phyloP scores from a whole-genome alignment of 2,888 invertebrate genomes.

The Phyllotreta striolata region DNA sequence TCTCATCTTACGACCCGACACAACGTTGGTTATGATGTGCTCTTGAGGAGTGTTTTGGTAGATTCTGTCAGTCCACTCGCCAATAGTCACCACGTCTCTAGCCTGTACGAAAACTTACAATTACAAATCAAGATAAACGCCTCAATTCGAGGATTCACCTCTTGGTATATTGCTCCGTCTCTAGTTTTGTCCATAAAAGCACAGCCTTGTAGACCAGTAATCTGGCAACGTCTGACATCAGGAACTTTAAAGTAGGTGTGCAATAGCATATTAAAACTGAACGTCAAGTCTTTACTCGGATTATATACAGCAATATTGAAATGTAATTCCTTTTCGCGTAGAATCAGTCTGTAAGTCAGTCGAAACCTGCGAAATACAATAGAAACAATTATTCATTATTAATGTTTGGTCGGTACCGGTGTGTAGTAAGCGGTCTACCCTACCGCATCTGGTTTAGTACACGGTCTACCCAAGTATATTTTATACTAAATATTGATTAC shows the following conservation, averaged over 20 bases:
- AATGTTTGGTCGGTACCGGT: too few species aligned
- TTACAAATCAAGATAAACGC: background rate
- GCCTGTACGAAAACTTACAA: slow-evolving; percentile 56
- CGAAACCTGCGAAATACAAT: slow-evolving; percentile 72
- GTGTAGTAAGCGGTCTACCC: too few species aligned
- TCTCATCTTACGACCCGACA: slow-evolving; percentile 89
- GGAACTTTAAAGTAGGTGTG: slow-evolving; percentile 97
- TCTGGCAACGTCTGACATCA: slow-evolving; percentile 89
- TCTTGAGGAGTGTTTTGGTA: slow-evolving; percentile 94
- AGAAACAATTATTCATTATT: too few species aligned
- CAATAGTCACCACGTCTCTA: slow-evolving; percentile 87
- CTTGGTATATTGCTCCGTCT: slow-evolving; percentile 86
- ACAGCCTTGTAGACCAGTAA: slow-evolving; percentile 89
- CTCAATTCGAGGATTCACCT: slow-evolving; percentile 57
- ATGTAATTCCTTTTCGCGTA: slow-evolving; percentile 90
- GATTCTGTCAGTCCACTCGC: slow-evolving; percentile 92
- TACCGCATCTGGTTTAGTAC: too few species aligned
- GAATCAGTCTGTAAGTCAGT: slow-evolving; percentile 89
- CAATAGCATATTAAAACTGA: slow-evolving; percentile 89
- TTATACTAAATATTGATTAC: too few species aligned
- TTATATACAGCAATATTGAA: slow-evolving; percentile 94
- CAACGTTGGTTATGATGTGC: slow-evolving; percentile 92
- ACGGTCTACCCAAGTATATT: too few species aligned
- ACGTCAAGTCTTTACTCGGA: slow-evolving; percentile 89
- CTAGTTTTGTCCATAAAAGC: slow-evolving; percentile 81